Conservation (phyloP, 2,888 invertebrate species). For the Ecliptopera silaceata region DNA sequence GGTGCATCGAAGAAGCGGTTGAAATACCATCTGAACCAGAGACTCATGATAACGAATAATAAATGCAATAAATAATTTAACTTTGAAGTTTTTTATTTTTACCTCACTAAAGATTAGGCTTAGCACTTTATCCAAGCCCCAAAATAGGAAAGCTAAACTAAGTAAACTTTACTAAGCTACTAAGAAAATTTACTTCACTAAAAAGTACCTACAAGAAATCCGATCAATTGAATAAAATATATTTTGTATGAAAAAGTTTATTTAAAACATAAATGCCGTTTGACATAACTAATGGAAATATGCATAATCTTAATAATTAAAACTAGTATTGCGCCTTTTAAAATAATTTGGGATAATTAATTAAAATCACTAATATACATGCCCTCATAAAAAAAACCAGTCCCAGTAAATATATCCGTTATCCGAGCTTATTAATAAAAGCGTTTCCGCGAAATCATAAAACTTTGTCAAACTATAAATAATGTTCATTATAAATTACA, state of each 20-base stretch:
- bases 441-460: not conserved
- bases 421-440: slow-evolving; percentile 18
- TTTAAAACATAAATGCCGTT: slow-evolving; percentile 42
- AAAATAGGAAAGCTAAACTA: too few relatives aligned
- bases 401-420: slow-evolving; percentile 43
- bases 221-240: not conserved
- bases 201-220: not conserved
- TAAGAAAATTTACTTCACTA: too few relatives aligned
- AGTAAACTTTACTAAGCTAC: too few relatives aligned
- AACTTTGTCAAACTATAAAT: not conserved
- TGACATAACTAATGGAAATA: slow-evolving; percentile 29
- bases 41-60: slow-evolving; percentile 1
- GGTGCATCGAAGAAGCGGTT: slow-evolving; percentile 53
- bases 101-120: too few relatives aligned
- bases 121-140: too few relatives aligned
- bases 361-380: slow-evolving; percentile 27
- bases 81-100: too few relatives aligned
- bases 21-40: slow-evolving; percentile 15
- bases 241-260: slow-evolving; percentile 37
- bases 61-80: slow-evolving; percentile 6
- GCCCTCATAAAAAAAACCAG: slow-evolving; percentile 51
- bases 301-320: slow-evolving; percentile 10
- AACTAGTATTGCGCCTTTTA: slow-evolving; percentile 6
- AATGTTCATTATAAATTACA: not conserved
- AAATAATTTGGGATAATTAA: slow-evolving; percentile 1